Evolutionary conservation across 2,888 invertebrate genomes (phyloP), one percentile per base, ranked within the genome.

Genomic region (Amblyjoppa fuscipennis): DNA sequence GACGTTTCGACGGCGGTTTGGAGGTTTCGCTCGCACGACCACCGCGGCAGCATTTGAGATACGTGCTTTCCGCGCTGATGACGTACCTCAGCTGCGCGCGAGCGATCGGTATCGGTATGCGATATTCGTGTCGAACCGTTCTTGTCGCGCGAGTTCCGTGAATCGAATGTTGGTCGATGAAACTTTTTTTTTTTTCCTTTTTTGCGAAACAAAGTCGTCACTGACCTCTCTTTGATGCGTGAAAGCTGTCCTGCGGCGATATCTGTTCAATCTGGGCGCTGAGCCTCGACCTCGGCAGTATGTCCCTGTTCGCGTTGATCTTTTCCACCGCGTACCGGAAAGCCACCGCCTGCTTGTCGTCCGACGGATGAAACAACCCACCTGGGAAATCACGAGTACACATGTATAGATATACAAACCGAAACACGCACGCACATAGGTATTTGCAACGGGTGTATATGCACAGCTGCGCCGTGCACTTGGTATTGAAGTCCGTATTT

Each of bases 281-380:
- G 77, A 99, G 95, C 92, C 98, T 97, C n/a, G 98, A 98, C 92
- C 98, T 95, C 38, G 98, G 97, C 91, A 98, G 94, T 90, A 98
- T 96, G 76, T 97, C 96, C 87, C 97, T 95, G 94, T 98, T 98
- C 51, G 96, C 96, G 94, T 98, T 98, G 92, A 98, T 98, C 93
- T 97, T 96, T 92, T 98, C 98, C 78, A 98, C 98, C 1, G 99
- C 99, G 94, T 98, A 98, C 84, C 97, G 96, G 94, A 99, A 99
- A 61, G 98, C 98, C 82, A 98, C 96, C 94, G 98, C 98, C 94
- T 98, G 98, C 92, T 97, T 97, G 93, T 97, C 97, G 94, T 98
- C 98, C 83, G 97, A 96, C 16, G 97, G 97, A 95, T 98, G 98
- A 94, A 98, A 98, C 76, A 98, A 95, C 64, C 98, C 98, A 94